A percentile compares a stretch with the other conserved stretches of the same genome.
phyloP scores from a whole-genome alignment of 2,888 invertebrate genomes.

The Sinhomidia bicolor region DNA sequence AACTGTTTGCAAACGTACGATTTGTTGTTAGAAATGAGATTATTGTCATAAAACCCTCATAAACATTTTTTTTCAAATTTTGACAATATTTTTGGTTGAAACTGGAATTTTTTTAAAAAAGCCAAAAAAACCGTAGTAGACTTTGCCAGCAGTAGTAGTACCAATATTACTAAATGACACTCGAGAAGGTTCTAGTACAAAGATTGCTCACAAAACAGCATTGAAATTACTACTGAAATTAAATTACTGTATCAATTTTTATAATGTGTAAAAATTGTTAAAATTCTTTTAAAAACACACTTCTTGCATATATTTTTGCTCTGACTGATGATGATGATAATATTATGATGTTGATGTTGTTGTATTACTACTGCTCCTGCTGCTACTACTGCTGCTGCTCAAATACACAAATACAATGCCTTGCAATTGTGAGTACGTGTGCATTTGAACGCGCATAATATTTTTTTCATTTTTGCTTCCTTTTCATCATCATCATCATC shows the following conservation, averaged over 20 bases:
- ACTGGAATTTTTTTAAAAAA: neutral
- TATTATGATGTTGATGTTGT: neutral
- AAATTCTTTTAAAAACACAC: neutral
- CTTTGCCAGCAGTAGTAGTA: neutral
- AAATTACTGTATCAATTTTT: neutral
- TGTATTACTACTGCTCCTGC: neutral
- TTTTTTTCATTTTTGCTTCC: conserved; percentile 22
- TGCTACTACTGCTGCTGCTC: too few relatives aligned
- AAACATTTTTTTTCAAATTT: conserved; percentile 11
- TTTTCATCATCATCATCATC: neutral
- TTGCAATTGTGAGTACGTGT: neutral
- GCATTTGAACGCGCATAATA: neutral
- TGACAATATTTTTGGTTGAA: neutral
- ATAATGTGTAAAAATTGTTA: neutral
- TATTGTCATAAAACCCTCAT: conserved; percentile 11
- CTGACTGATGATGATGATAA: too few relatives aligned
- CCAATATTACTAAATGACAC: conserved; percentile 9
- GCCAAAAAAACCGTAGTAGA: neutral
- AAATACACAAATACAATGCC: neutral
- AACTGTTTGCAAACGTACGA: neutral
- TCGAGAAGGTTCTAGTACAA: neutral
- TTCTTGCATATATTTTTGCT: neutral
- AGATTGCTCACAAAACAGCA: neutral
- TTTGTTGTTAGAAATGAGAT: neutral
- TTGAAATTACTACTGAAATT: neutral